Evolutionary conservation across 2,113 vertebrate species (phyloP).

Genomic region (Neogobius melanostomus): DNA sequence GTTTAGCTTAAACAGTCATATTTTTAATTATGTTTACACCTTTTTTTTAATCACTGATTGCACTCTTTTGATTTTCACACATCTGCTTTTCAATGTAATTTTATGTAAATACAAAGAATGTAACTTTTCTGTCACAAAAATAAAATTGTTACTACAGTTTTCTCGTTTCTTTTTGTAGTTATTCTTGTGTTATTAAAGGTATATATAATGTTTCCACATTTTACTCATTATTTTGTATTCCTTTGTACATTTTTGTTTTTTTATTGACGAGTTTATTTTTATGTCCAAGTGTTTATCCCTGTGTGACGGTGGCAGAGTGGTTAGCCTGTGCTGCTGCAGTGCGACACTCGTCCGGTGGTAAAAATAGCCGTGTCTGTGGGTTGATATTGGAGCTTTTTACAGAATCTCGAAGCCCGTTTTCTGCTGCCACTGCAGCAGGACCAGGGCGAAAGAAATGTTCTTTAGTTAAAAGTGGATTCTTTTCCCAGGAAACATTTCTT

Average conservation of each 20-base stretch:
- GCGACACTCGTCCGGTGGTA: not conserved
- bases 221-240: no score
- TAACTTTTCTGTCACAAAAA: slow-evolving; percentile 41
- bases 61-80: not conserved
- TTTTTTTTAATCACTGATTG: not conserved
- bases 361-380: not conserved
- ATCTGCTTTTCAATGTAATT: slow-evolving; percentile 31
- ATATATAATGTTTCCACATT: no score
- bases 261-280: no score
- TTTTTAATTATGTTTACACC: not conserved
- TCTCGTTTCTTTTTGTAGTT: no score
- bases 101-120: slow-evolving; percentile 28
- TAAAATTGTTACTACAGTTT: not conserved
- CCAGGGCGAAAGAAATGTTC: no score
- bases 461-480: no score
- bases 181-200: no score
- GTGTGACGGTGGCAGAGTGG: not conserved
- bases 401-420: not conserved
- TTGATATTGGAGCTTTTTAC: not conserved
- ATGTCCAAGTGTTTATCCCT: no score
- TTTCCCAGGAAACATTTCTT: no score
- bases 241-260: no score
- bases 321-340: not conserved
- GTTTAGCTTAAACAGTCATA: not conserved
- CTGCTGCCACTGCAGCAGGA: no score